These are phyloP conservation scores for Crambe crambe DNA, from an alignment of 37 sponge, comb jelly and placozoan genomes.

Conservation along the genomic window DNA sequence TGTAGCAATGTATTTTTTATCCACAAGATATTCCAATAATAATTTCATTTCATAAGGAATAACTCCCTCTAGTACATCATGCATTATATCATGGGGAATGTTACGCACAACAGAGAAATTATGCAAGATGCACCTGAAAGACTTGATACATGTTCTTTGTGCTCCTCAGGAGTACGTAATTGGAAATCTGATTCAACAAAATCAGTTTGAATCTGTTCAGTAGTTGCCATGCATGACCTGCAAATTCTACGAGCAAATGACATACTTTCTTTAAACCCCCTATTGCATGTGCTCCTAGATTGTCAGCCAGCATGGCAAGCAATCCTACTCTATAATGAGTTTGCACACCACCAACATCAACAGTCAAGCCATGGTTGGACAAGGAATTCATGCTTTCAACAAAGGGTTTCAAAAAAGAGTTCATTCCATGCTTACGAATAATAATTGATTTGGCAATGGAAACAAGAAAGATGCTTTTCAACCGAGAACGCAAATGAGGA, in stretches of 20 bases:
- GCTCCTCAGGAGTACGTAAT: slow-evolving; percentile 22
- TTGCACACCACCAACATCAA: slow-evolving; percentile 8
- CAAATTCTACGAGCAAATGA: slow-evolving; percentile 30
- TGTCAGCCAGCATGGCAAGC: not conserved
- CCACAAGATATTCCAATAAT: not conserved
- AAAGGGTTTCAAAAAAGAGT: slow-evolving; percentile 13
- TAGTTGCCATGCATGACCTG: slow-evolving; percentile 33
- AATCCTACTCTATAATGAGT: not conserved
- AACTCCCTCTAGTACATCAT: slow-evolving; percentile 43
- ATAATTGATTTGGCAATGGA: not conserved
- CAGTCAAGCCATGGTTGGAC: slow-evolving; percentile 2
- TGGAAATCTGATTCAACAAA: slow-evolving; percentile 18
- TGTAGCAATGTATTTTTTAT: slow-evolving; percentile 21
- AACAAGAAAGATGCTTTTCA: slow-evolving; percentile 10
- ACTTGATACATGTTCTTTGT: slow-evolving; percentile 1
- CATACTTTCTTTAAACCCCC: slow-evolving; percentile 32
- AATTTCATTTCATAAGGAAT: slow-evolving; percentile 34
- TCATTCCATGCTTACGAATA: slow-evolving; percentile 21
- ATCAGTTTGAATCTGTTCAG: not conserved
- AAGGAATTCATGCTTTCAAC: not conserved
- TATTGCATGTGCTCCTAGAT: not conserved
- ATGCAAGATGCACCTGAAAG: not conserved
- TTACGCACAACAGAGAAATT: not conserved
- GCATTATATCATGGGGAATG: slow-evolving; percentile 44
- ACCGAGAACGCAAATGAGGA: slow-evolving; percentile 18